phyloP scores from a whole-genome alignment of 2,797 vertebrate species.

The Luscinia megarhynchos region DNA sequence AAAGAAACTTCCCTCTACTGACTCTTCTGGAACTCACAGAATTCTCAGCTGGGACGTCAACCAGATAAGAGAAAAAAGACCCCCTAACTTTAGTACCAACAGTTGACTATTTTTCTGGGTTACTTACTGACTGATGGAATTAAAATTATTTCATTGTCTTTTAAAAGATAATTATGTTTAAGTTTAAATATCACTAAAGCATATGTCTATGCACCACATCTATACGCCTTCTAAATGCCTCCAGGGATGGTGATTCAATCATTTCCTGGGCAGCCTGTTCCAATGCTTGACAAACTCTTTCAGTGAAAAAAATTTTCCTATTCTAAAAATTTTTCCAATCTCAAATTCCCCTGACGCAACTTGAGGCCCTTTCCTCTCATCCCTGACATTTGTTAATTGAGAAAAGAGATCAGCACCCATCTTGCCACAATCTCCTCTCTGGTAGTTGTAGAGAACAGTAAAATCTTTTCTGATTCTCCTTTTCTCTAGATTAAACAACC shows the following conservation, averaged over 20 bases:
- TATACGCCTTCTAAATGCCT: neutral
- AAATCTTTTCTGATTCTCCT: neutral
- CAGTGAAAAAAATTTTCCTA: neutral
- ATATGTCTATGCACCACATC: neutral
- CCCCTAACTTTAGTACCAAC: neutral
- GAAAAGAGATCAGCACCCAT: neutral
- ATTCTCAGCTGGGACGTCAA: neutral
- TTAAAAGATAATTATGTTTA: neutral
- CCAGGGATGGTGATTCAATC: neutral
- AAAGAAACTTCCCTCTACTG: neutral
- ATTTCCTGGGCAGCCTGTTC: neutral
- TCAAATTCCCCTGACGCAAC: neutral
- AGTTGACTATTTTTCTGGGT: neutral
- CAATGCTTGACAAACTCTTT: neutral
- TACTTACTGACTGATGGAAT: neutral
- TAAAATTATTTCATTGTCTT: neutral
- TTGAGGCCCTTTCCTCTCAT: neutral
- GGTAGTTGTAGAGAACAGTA: neutral
- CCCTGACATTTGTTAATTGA: neutral
- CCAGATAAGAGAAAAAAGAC: neutral
- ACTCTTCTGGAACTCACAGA: neutral
- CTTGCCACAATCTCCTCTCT: neutral
- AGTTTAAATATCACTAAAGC: neutral
- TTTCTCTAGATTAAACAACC: neutral
- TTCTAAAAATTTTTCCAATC: neutral